These are phyloP conservation scores for Neocrepidodera transversa DNA, from an alignment of 2,888 invertebrate genomes.

Conservation along the genomic window DNA sequence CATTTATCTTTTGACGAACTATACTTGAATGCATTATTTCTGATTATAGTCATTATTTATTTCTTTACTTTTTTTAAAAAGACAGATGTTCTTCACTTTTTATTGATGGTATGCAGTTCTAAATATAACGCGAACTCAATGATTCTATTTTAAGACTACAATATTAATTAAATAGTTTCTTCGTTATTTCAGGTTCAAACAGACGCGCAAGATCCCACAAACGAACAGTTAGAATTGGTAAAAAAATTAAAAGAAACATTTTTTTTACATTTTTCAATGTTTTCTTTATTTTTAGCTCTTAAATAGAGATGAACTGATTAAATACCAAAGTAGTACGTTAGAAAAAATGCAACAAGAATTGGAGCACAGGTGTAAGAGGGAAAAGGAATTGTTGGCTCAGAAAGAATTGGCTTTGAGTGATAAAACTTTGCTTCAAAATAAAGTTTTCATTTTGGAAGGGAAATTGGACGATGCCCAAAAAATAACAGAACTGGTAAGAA, in stretches of 20 bases:
- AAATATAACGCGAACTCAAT: conserved; percentile 10
- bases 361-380: conserved; percentile 38
- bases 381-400: conserved; percentile 42
- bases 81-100: too few species aligned
- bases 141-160: conserved; percentile 18
- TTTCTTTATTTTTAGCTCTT: conserved; percentile 28
- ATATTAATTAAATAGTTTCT: conserved; percentile 15
- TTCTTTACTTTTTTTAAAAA: too few species aligned
- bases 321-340: conserved; percentile 44
- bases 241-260: neutral
- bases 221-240: conserved; percentile 13
- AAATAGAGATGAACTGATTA: conserved; percentile 47
- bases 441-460: conserved; percentile 49
- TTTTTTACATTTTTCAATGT: neutral
- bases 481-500: neutral
- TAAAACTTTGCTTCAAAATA: conserved; percentile 48
- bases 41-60: too few species aligned
- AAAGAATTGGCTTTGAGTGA: conserved; percentile 44
- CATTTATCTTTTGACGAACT: too few species aligned
- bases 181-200: conserved; percentile 27
- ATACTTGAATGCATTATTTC: too few species aligned
- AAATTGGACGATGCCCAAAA: conserved; percentile 1
- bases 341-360: conserved; percentile 46
- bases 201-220: conserved; percentile 1
- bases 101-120: conserved; percentile 11